Base-by-base conservation (phyloP, 1,140 invertebrate species). In the Maconellicoccus hirsutus region DNA sequence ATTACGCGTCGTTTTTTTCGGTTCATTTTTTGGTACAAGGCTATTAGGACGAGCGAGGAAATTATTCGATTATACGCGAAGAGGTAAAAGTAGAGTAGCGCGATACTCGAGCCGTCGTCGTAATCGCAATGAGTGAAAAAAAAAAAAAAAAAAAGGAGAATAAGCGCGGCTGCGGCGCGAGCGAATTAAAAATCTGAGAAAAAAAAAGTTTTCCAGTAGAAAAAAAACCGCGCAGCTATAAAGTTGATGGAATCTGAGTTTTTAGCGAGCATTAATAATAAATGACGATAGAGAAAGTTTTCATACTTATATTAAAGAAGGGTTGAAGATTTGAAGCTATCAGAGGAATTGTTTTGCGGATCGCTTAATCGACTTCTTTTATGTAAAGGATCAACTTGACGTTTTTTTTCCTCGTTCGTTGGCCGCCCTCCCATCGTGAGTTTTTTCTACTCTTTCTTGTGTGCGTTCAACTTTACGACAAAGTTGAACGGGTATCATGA, bases 271-370 rank as follows among this genome's bases (percentile, higher is more conserved):
- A 25, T 66, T 66, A 66, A 66, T 66, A 66, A 66, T 66, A 66
- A 66, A 66, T 22, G 52, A 59, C 61, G 61, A 66, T 66, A 66
- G 61, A 66, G 19, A 66, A 66, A 66, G 19, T 66, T 66, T 66
- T 66, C 61, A 66, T 66, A 26, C 61, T 66, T 66, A 66, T 66
- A 66, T 66, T 66, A 25, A 66, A 66, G 61, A 66, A 66, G 61
- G 61, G 61, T 66, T 66, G 61, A 66, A 66, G 61, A 66, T 66
- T 66, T 26, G 61, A 66, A 66, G 61, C 61, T 66, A 66, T 66
- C 61, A 66, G 61, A 66, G 61, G 61, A 66, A 66, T 66, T 66
- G 61, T 26, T 66, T 66, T 66, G 61, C 61, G 61, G 61, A 66
- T 66, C 61, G 61, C 61, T 66, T 66, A 66, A 66, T 66, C 61